A percentile compares a stretch with the other conserved stretches of the same genome.
Evolutionary conservation across 2,888 invertebrate genomes (phyloP).

Genomic region (Orthosia cruda): DNA sequence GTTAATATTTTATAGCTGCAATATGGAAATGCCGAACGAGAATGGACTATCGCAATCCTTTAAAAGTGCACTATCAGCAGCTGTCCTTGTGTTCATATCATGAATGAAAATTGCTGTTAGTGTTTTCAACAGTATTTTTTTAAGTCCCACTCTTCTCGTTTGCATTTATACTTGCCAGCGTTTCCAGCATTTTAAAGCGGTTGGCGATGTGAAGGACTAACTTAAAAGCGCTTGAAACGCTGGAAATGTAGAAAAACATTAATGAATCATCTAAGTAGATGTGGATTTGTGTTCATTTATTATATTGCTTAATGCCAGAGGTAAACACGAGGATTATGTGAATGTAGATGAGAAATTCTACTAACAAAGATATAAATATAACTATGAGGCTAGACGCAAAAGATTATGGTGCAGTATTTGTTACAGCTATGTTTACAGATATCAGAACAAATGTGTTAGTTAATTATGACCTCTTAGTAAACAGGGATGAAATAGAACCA

Average conservation of each 20-base stretch:
- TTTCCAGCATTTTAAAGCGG: conserved; percentile 53
- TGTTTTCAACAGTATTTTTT: conserved; percentile 48
- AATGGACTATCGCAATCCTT: conserved; percentile 47
- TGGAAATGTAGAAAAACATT: conserved; percentile 42
- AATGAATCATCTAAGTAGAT: conserved; percentile 19
- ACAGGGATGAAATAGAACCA: not conserved
- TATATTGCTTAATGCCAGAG: not conserved
- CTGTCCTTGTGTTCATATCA: conserved; percentile 14
- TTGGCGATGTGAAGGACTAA: conserved; percentile 52
- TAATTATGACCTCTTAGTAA: conserved; percentile 10
- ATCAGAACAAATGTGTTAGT: conserved; percentile 25
- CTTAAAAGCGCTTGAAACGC: conserved; percentile 48
- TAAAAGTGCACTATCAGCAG: conserved; percentile 58
- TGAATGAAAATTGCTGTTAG: conserved; percentile 44
- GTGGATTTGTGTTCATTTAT: conserved; percentile 14
- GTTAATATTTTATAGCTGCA: conserved; percentile 63
- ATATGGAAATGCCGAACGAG: conserved; percentile 49
- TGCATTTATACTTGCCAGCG: conserved; percentile 42
- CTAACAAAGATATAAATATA: not conserved
- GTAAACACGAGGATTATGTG: conserved; percentile 13
- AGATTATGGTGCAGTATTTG: conserved; percentile 22
- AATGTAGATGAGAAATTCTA: not conserved
- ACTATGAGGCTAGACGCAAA: conserved; percentile 22
- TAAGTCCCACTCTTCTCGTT: conserved; percentile 25
- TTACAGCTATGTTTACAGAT: conserved; percentile 18